These are phyloP conservation scores for Trichogramma pretiosum DNA, from an alignment of 1,140 invertebrate genomes.

Conservation along the genomic window DNA sequence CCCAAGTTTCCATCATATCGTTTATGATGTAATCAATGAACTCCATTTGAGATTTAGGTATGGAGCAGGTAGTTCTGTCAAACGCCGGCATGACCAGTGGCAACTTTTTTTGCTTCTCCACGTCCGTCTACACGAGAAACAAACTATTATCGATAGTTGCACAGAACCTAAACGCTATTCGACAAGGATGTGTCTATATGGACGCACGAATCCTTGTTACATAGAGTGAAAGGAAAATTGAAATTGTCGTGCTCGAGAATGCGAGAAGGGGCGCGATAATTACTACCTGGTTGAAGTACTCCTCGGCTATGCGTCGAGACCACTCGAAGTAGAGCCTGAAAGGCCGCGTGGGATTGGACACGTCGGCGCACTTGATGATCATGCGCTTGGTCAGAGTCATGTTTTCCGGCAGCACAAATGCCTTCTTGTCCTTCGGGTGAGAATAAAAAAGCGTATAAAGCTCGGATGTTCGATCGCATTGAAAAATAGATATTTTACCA, in stretches of 20 bases:
- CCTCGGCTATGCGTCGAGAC: slow-evolving; percentile 78
- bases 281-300: slow-evolving; percentile 80
- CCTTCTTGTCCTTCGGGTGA: too few species aligned
- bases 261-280: too few species aligned
- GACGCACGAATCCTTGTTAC: too few species aligned
- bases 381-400: slow-evolving; percentile 75
- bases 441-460: too few species aligned
- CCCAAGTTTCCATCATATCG: slow-evolving; percentile 94
- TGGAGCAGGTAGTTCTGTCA: slow-evolving; percentile 80
- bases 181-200: too few species aligned
- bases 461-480: too few species aligned
- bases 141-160: too few species aligned
- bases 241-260: too few species aligned
- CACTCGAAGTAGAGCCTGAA: slow-evolving; percentile 76
- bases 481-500: too few species aligned
- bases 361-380: slow-evolving; percentile 94
- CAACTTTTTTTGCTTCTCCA: slow-evolving; percentile 72
- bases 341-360: slow-evolving; percentile 84
- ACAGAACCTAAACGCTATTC: too few species aligned
- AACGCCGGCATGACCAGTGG: slow-evolving; percentile 95
- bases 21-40: slow-evolving; percentile 94
- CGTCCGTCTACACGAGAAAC: slow-evolving; percentile 87
- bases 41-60: slow-evolving; percentile 90
- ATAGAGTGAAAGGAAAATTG: too few species aligned
- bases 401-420: slow-evolving; percentile 60